Percentiles rank a stretch among this genome's conserved stretches.
Evolutionary conservation across 2,113 vertebrate species (phyloP).

Genomic region (Suricata suricatta): DNA sequence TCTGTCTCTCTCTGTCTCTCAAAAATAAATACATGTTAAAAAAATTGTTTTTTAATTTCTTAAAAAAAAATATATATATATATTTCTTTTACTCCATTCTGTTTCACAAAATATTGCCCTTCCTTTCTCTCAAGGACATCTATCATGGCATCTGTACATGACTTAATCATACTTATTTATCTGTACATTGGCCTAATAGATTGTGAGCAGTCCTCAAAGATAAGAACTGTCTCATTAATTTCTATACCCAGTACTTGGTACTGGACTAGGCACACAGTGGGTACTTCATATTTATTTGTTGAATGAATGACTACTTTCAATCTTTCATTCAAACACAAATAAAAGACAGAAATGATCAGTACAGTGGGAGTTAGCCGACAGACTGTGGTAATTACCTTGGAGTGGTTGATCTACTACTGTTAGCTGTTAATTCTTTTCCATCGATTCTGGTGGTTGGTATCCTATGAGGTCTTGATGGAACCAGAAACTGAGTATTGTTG

Average conservation of each 20-base stretch:
- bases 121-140: neutral
- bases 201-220: neutral
- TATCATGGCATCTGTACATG: neutral
- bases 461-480: slow-evolving; percentile 63
- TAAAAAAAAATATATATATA: neutral
- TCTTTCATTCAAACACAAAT: slow-evolving; percentile 31
- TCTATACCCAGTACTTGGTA: neutral
- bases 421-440: slow-evolving; percentile 77
- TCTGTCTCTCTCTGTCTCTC: too few species aligned
- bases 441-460: slow-evolving; percentile 44
- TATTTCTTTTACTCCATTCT: slow-evolving; percentile 5
- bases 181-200: neutral
- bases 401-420: slow-evolving; percentile 80
- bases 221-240: neutral
- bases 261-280: neutral
- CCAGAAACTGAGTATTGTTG: slow-evolving; percentile 62
- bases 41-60: too few species aligned
- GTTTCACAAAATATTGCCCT: slow-evolving; percentile 17
- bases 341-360: slow-evolving; percentile 33
- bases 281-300: neutral
- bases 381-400: slow-evolving; percentile 85
- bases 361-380: neutral
- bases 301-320: neutral
- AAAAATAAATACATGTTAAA: too few species aligned
- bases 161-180: neutral